These are phyloP conservation scores for Carettochelys insculpta DNA, from an alignment of 2,113 vertebrate species.

Conservation along the genomic window DNA sequence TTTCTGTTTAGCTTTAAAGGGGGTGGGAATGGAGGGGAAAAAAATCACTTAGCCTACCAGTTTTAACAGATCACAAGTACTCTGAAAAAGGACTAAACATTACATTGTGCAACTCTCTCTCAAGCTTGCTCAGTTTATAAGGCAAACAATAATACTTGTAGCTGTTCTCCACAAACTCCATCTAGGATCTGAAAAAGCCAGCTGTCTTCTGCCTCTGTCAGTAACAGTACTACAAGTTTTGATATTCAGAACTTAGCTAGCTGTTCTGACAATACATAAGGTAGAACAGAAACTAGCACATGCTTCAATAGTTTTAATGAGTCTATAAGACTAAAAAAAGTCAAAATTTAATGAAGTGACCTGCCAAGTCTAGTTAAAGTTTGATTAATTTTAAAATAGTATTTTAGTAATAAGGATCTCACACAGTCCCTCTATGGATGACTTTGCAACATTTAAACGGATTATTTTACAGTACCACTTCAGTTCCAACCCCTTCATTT, in stretches of 20 bases:
- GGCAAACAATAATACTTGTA: neutral
- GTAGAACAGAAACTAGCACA: neutral
- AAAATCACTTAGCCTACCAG: neutral
- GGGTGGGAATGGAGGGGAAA: neutral
- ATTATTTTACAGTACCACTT: neutral
- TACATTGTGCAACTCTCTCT: neutral
- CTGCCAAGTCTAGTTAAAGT: neutral
- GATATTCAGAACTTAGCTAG: neutral
- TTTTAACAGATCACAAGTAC: neutral
- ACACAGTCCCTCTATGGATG: neutral
- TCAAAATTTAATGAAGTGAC: neutral
- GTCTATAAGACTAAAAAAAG: fast-evolving
- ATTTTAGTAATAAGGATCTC: neutral
- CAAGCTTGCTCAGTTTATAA: neutral
- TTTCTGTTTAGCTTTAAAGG: neutral
- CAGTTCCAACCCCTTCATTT: neutral
- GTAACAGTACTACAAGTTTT: neutral
- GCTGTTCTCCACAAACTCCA: neutral
- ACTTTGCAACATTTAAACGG: neutral
- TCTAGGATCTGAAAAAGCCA: neutral
- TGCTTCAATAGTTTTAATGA: neutral
- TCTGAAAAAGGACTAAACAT: neutral
- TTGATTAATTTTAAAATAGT: neutral
- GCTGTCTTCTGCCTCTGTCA: neutral
- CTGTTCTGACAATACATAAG: neutral